A percentile compares a stretch with the other conserved stretches of the same genome.
These are phyloP conservation scores for Ooceraea biroi DNA, from an alignment of 1,140 invertebrate genomes.

Conservation along the genomic window DNA sequence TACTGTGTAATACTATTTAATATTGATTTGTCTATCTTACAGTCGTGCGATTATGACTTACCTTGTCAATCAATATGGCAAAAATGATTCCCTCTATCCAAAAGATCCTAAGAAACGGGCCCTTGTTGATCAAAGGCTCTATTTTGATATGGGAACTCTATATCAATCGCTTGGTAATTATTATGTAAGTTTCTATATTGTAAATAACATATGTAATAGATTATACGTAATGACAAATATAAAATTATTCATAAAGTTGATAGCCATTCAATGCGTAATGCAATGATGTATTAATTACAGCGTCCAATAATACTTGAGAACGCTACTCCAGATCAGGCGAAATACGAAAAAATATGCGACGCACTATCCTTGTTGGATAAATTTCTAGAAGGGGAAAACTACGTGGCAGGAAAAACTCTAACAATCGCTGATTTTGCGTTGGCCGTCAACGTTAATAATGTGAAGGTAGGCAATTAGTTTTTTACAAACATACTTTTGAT, in stretches of 20 bases:
- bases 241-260: not conserved
- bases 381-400: conserved; percentile 89
- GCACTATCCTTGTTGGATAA: conserved; percentile 89
- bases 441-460: conserved; percentile 88
- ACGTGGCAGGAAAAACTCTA: conserved; percentile 89
- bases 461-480: conserved; percentile 85
- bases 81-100: conserved; percentile 90
- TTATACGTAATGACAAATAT: not conserved
- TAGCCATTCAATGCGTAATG: not conserved
- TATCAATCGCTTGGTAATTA: conserved; percentile 89
- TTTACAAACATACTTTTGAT: too few species aligned
- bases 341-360: conserved; percentile 88
- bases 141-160: conserved; percentile 91
- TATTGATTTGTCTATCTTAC: conserved; percentile 49
- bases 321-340: conserved; percentile 88
- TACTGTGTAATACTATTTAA: not conserved
- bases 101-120: conserved; percentile 90
- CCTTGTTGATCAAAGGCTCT: conserved; percentile 90
- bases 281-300: conserved; percentile 84
- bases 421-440: conserved; percentile 91
- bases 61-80: conserved; percentile 90
- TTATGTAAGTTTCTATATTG: conserved; percentile 85
- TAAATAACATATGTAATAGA: not conserved
- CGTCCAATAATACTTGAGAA: conserved; percentile 90
- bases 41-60: conserved; percentile 92